Percentiles rank a stretch among this genome's conserved stretches.
Evolutionary conservation across 2,797 vertebrate genomes (phyloP).

Genomic region (Anguilla marmorata): DNA sequence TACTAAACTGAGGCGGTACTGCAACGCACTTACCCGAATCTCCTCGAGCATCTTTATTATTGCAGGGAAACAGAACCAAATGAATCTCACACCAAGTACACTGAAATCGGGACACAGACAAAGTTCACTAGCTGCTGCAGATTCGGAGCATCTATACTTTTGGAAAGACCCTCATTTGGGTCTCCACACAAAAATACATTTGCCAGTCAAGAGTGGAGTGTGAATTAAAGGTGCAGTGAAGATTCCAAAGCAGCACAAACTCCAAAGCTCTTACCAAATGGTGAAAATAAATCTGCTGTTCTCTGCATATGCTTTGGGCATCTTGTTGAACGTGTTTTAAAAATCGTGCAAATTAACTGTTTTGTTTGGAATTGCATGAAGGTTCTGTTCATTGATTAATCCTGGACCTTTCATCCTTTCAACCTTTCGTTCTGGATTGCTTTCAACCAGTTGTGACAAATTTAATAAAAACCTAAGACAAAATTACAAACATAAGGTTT

Average conservation of each 20-base stretch:
- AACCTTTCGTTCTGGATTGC: too few relatives aligned
- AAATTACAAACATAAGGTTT: too few relatives aligned
- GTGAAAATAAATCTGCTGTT: background rate
- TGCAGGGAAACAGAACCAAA: background rate
- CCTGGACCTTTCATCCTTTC: too few relatives aligned
- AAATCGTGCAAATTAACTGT: too few relatives aligned
- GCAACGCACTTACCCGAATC: background rate
- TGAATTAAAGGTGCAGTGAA: background rate
- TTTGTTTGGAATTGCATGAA: too few relatives aligned
- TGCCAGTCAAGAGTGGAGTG: background rate
- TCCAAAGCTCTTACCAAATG: background rate
- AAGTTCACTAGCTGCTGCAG: background rate
- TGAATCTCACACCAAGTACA: background rate
- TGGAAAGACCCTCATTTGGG: background rate
- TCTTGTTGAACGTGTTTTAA: too few relatives aligned
- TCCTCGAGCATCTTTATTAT: background rate
- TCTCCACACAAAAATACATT: background rate
- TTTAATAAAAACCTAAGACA: too few relatives aligned
- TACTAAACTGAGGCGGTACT: background rate
- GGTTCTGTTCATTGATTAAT: too few relatives aligned
- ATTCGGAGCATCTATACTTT: background rate
- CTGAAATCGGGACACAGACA: background rate
- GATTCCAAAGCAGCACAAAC: background rate
- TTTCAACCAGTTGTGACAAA: too few relatives aligned
- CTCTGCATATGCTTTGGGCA: too few relatives aligned